These are phyloP conservation scores for Dolichotis patagonum DNA, from an alignment of 2,113 vertebrate species.

Conservation along the genomic window DNA sequence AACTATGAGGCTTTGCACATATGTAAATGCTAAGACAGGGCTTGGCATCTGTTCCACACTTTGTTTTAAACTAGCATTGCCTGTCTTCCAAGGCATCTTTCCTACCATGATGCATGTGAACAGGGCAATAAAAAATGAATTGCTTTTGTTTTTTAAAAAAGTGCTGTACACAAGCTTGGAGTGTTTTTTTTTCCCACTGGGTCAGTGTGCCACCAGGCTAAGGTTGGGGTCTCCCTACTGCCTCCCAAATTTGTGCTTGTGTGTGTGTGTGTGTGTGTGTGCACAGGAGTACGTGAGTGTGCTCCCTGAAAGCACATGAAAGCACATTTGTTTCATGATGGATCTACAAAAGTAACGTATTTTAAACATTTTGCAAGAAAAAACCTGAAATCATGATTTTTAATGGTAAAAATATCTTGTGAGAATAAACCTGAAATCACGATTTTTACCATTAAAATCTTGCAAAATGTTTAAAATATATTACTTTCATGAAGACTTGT, in stretches of 20 bases:
- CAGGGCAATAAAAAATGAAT: constrained; percentile 13
- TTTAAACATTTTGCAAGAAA: too few relatives aligned
- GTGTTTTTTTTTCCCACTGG: not conserved
- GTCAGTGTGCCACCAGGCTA: not conserved
- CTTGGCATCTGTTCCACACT: not conserved
- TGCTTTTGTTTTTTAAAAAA: not conserved
- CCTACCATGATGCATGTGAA: not conserved
- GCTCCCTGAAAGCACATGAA: not conserved
- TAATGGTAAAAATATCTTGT: too few relatives aligned
- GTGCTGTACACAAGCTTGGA: not conserved
- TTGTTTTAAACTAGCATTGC: not conserved
- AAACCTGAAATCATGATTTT: too few relatives aligned
- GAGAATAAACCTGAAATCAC: too few relatives aligned
- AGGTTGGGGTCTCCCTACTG: not conserved
- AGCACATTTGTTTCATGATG: not conserved
- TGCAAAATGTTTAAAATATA: constrained; percentile 30
- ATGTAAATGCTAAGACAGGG: not conserved
- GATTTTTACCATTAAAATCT: not conserved
- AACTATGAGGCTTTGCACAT: not conserved
- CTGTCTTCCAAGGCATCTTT: constrained; percentile 29
- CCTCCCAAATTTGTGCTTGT: not conserved
- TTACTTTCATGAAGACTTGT: not conserved
- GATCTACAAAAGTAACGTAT: not conserved
- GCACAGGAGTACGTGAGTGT: not conserved
- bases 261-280: not conserved